Percentiles rank a stretch among this genome's conserved stretches.
These are phyloP conservation scores for Egretta garzetta DNA, from an alignment of 2,113 vertebrate species.

Conservation along the genomic window DNA sequence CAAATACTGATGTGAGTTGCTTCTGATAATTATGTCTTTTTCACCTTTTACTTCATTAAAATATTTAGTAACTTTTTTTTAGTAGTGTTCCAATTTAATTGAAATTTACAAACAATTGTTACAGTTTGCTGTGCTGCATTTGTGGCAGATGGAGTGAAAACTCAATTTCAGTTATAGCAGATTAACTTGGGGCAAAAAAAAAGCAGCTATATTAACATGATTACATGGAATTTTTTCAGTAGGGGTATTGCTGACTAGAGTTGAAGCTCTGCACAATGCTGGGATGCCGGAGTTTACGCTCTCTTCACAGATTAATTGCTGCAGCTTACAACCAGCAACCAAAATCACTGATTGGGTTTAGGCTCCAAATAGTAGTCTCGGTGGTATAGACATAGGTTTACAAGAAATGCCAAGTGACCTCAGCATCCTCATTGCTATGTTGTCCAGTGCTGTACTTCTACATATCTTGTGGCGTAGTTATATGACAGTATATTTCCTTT, in stretches of 20 bases:
- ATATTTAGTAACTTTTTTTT: neutral
- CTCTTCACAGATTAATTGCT: neutral
- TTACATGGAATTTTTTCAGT: too few relatives aligned
- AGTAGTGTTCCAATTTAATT: neutral
- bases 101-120: conserved; percentile 1
- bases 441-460: neutral
- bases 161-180: neutral
- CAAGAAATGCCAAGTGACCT: neutral
- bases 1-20: conserved; percentile 15
- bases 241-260: too few relatives aligned
- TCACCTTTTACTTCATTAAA: neutral
- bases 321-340: neutral
- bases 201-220: neutral
- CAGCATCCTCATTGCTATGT: neutral
- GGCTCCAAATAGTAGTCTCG: neutral
- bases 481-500: neutral
- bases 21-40: conserved; percentile 36
- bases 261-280: neutral
- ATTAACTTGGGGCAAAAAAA: neutral
- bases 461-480: neutral
- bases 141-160: neutral
- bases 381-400: neutral
- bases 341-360: neutral
- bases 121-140: neutral
- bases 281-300: too few relatives aligned